Evolutionary conservation across 2,888 invertebrate genomes (phyloP).

Genomic region (Standfussiana lucernea): DNA sequence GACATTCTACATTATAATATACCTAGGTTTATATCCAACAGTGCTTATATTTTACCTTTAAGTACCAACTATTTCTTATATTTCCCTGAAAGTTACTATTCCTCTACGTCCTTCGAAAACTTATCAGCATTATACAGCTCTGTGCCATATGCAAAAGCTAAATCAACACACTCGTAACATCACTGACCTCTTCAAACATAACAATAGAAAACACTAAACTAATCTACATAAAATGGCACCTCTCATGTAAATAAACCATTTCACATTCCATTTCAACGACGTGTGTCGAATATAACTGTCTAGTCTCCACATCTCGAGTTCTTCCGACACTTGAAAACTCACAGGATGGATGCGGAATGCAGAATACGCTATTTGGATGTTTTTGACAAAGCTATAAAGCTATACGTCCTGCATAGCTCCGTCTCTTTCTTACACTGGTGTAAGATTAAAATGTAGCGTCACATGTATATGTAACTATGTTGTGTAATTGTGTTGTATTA

Average conservation of each 20-base stretch:
- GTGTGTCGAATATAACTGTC: constrained; percentile 49
- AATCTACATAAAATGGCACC: constrained; percentile 3
- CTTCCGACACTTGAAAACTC: constrained; percentile 29
- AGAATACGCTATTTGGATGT: constrained; percentile 24
- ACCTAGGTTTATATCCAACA: neutral
- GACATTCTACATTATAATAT: neutral
- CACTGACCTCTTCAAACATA: neutral
- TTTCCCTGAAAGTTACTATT: neutral
- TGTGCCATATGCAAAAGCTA: neutral
- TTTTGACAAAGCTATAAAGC: neutral
- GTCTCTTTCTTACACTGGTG: neutral
- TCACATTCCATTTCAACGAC: constrained; percentile 44
- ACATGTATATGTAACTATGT: no score
- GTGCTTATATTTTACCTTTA: neutral
- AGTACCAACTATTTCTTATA: neutral
- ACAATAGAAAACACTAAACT: constrained; percentile 5
- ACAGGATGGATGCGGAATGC: constrained; percentile 33
- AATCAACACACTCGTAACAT: neutral
- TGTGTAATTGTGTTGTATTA: no score
- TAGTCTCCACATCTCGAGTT: constrained; percentile 28
- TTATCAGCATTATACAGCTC: neutral
- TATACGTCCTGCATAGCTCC: neutral
- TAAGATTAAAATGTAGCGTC: no score
- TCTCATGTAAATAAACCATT: constrained; percentile 47
- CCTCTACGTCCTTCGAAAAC: neutral